Conservation (phyloP, 2,797 vertebrate species). For the Sebastiscus albofasciatus region DNA sequence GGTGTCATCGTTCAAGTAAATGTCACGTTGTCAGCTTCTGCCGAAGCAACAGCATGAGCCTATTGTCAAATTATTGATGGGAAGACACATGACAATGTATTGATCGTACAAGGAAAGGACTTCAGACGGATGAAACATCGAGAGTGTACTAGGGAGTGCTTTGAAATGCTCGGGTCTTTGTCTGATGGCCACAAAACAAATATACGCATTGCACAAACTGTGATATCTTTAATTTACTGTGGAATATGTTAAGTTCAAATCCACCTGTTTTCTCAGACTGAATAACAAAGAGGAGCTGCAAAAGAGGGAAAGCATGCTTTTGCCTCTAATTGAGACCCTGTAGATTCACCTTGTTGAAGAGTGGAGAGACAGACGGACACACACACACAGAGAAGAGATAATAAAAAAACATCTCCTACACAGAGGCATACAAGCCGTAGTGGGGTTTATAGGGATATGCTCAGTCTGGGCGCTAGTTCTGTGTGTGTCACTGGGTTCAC, state of each 20-base stretch:
- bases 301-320: not conserved
- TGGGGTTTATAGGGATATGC: not conserved
- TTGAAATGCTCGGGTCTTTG: not conserved
- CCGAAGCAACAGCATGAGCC: slow-evolving; percentile 51
- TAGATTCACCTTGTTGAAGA: not conserved
- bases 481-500: not conserved
- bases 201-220: not conserved
- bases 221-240: not conserved
- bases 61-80: slow-evolving; percentile 52
- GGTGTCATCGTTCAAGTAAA: slow-evolving; percentile 63
- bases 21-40: slow-evolving; percentile 51
- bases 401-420: not conserved
- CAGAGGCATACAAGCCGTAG: not conserved
- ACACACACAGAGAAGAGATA: not conserved
- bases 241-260: slow-evolving; percentile 26
- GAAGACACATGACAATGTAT: slow-evolving; percentile 24
- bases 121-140: not conserved
- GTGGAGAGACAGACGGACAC: not conserved
- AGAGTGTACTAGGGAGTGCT: not conserved
- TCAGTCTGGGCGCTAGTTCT: not conserved
- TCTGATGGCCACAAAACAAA: not conserved
- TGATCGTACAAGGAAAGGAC: slow-evolving; percentile 9
- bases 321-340: slow-evolving; percentile 28
- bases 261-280: slow-evolving; percentile 13
- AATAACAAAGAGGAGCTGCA: not conserved